Conservation (phyloP, 2,797 vertebrate species). For the Brachyalestes nurse region DNA sequence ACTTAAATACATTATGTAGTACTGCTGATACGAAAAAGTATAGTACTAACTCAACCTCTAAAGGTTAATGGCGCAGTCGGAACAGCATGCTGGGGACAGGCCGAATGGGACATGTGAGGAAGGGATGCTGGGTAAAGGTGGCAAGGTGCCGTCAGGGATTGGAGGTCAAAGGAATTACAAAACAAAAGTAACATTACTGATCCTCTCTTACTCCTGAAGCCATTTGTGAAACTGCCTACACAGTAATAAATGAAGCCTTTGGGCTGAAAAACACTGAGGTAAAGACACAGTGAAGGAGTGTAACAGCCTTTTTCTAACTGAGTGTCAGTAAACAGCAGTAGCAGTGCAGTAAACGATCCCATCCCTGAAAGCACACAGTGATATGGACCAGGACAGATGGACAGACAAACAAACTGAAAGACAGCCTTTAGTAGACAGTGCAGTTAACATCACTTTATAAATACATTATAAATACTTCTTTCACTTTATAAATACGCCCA, state of each 20-base stretch:
- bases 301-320: conserved; percentile 2
- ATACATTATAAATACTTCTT: no score
- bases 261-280: not conserved
- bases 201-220: not conserved
- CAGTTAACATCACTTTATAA: conserved; percentile 40
- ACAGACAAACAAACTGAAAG: conserved; percentile 27
- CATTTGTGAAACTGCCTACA: not conserved
- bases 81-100: conserved; percentile 51
- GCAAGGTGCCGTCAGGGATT: conserved; percentile 65
- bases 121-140: conserved; percentile 49
- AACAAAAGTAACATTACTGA: conserved; percentile 15
- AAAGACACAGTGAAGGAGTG: not conserved
- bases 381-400: conserved; percentile 50
- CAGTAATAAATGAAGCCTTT: not conserved
- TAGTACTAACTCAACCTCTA: not conserved
- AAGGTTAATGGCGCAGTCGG: conserved; percentile 20
- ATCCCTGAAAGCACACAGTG: conserved; percentile 71
- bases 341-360: conserved; percentile 39
- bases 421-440: conserved; percentile 40
- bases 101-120: conserved; percentile 52
- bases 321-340: conserved; percentile 35
- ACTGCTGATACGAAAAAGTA: not conserved
- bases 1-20: not conserved
- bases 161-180: conserved; percentile 24
- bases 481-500: not conserved